These are phyloP conservation scores for Corvus cornix DNA, from an alignment of 2,113 vertebrate genomes.

Conservation along the genomic window DNA sequence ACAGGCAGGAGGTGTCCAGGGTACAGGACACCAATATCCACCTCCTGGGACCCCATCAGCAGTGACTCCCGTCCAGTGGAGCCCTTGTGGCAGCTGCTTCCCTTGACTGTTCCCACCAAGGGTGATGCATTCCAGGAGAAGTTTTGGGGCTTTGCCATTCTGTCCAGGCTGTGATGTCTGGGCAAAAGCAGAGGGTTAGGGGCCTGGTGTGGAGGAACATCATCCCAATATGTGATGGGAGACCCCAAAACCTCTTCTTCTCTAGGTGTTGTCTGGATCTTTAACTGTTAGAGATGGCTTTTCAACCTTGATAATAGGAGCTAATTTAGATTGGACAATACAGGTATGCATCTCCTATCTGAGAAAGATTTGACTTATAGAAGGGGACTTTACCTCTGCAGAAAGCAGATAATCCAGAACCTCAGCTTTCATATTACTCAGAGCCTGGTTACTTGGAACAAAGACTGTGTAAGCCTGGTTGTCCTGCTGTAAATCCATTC, in stretches of 20 bases:
- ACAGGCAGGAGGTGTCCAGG: neutral
- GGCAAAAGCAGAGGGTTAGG: neutral
- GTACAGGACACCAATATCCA: fast-evolving
- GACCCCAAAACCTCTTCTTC: neutral
- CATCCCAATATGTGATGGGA: neutral
- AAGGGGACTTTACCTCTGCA: constrained; percentile 74
- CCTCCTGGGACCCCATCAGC: neutral
- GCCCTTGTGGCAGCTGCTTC: neutral
- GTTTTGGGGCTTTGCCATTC: neutral
- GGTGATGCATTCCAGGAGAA: neutral
- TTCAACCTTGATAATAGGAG: neutral
- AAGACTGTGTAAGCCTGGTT: constrained; percentile 83
- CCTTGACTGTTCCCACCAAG: neutral
- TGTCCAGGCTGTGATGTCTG: neutral
- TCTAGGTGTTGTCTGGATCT: neutral
- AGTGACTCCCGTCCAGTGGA: neutral
- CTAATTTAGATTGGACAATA: neutral
- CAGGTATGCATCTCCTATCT: neutral
- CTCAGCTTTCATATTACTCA: constrained; percentile 73
- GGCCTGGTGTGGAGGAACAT: neutral
- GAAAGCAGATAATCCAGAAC: constrained; percentile 80
- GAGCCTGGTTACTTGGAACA: constrained; percentile 80
- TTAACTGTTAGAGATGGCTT: neutral
- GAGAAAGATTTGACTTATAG: neutral
- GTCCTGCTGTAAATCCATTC: constrained; percentile 69